Base-by-base conservation (phyloP, 2,113 vertebrate genomes). In the Monopterus albus region DNA sequence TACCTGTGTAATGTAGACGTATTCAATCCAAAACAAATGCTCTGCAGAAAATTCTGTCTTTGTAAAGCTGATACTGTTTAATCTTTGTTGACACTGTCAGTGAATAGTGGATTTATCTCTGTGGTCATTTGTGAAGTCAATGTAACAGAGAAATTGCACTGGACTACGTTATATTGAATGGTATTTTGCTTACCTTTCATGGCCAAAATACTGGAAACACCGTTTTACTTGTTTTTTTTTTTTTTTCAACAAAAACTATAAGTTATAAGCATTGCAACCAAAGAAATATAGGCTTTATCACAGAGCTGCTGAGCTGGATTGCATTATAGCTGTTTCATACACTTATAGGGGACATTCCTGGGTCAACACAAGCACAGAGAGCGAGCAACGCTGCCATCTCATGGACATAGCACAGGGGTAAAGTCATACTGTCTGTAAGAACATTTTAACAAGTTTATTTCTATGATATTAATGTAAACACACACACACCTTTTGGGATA, bases 301-400 rank as follows among this genome's bases (percentile, higher is more conserved):
- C 35, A 70, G 5, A 2, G 3, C 11, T 67, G 42, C 0, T 50
- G 15, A 35, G 39, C 25, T 68, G 6, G 3, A 21, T 28, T 60
- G 9, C 6, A 26, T 31, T 15, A 25, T 47, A 76, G 38, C 9
- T 55, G 46, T 52, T 39, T 14, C 8, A 5, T 18, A 36, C 2
- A 14, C 23, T 28, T 0, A 17, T 13, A n/a, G 40, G n/a, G 29
- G 29, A 25, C 6, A 50, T 29, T 11, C 5, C 31, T 17, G 60
- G 8, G 20, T 46, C 46, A 15, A n/a, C 18, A 45, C 39, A 50
- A 25, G 12, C 0, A 3, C 20, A 59, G 6, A 11, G 45, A 61
- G 25, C 33, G 35, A 10, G 23, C 12, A 66, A 80, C 76, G 39
- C 74, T 84, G 86, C 76, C 89, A 84, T 17, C 89, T 87, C 12